A percentile compares a stretch with the other conserved stretches of the same genome.
These are phyloP conservation scores for Sebastes itinus DNA, from an alignment of 2,797 vertebrate species.

Conservation along the genomic window DNA sequence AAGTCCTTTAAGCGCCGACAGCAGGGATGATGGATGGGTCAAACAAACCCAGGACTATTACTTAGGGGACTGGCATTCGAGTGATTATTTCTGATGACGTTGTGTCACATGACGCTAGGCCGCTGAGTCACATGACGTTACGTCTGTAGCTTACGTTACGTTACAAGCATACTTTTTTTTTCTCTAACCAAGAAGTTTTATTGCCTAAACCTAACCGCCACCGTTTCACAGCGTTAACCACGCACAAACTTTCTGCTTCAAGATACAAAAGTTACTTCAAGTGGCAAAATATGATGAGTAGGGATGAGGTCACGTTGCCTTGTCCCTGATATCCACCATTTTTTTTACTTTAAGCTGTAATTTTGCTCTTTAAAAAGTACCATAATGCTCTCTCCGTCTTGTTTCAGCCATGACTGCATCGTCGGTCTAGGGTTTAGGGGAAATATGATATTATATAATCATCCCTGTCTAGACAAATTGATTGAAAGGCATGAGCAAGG, in stretches of 20 bases:
- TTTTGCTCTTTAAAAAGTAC: neutral
- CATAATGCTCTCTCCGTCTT: neutral
- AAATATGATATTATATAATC: neutral
- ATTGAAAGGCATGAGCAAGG: too few relatives aligned
- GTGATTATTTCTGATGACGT: neutral
- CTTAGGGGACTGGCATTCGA: neutral
- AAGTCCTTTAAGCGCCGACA: too few relatives aligned
- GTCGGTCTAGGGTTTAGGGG: too few relatives aligned
- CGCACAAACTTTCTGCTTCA: neutral
- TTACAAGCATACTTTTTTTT: neutral
- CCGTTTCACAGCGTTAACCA: neutral
- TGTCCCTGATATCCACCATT: neutral
- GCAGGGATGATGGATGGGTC: too few relatives aligned
- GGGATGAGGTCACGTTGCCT: neutral
- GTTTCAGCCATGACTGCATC: neutral
- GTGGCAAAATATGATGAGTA: neutral
- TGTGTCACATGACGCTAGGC: neutral
- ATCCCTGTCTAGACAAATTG: too few relatives aligned
- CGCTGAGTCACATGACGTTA: neutral
- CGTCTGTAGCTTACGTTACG: neutral
- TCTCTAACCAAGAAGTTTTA: neutral
- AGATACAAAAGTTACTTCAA: neutral
- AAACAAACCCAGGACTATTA: neutral
- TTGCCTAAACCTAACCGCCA: neutral
- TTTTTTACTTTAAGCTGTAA: too few relatives aligned